Base-by-base conservation (phyloP, 1,140 invertebrate species). In the Cydia pomonella region DNA sequence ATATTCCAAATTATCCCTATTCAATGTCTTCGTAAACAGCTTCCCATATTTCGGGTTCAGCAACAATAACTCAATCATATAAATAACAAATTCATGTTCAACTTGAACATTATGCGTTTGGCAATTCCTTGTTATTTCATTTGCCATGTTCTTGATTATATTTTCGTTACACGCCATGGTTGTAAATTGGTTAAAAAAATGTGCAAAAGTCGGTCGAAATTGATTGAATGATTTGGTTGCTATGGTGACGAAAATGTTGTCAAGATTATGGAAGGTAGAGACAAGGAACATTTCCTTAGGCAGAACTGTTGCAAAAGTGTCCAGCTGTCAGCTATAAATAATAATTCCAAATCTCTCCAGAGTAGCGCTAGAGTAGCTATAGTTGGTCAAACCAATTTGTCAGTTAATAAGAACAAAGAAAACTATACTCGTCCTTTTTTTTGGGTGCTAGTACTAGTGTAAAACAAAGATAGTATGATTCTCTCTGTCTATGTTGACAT, bases 11-110 rank as follows among this genome's bases (percentile, higher is more conserved):
- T 93, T 92, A 53, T 87, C 83, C 29, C 93, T 89, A 25, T 87
- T 90, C 12, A 93, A 86, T 0, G 88, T 88, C 64, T 91, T 91
- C 10, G 81, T 69, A 73, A 94, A 91, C 12, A 91, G 77, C 38
- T 89, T 91, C 5, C 93, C 93, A 82, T 94, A 94, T 77, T 93
- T 90, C 4, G 94, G 94, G 77, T 95, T 93, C 4, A 94, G 82
- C 0, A 93, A 77, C 18, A 94, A 74, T 23, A 94, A 81, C 69
- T 94, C 93, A 13, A 94, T 90, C 1, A 92, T 62, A 66, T 87
- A 92, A 10, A 84, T 80, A 0, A 92, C 90, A 66, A 92, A 92
- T 16, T 92, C 89, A 0, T 84, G 71, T 16, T 92, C 90, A 1
- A 92, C 86, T 0, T 73, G 73, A 6, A 87, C 80, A 12, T 81